Percentiles rank a stretch among this genome's conserved stretches.
These are phyloP conservation scores for Drosophila nigromelanica DNA, from an alignment of 1,140 invertebrate genomes.

Conservation along the genomic window DNA sequence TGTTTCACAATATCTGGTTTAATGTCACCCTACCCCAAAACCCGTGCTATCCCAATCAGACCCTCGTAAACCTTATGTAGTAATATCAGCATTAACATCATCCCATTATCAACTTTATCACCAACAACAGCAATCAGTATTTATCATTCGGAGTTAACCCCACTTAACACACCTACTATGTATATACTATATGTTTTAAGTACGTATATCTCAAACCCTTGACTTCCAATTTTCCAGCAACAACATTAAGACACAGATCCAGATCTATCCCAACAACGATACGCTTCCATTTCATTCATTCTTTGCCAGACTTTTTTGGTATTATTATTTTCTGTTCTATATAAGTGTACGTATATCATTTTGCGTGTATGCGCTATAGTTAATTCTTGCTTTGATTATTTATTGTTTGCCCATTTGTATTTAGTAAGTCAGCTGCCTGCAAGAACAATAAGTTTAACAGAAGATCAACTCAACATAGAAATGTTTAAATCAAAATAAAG, in stretches of 20 bases:
- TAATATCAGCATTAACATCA: conserved; percentile 69
- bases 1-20: conserved; percentile 65
- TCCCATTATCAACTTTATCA: conserved; percentile 48
- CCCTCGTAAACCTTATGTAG: conserved; percentile 68
- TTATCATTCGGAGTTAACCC: conserved; percentile 13
- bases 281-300: conserved; percentile 28
- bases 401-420: conserved; percentile 5
- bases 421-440: conserved; percentile 29
- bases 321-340: conserved; percentile 34
- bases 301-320: conserved; percentile 46
- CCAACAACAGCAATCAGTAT: conserved; percentile 40
- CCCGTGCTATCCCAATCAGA: conserved; percentile 39
- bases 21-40: conserved; percentile 34
- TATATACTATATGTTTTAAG: conserved; percentile 3
- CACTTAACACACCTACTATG: conserved; percentile 22
- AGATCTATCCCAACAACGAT: conserved; percentile 23
- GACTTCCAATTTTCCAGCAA: conserved; percentile 31
- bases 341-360: conserved; percentile 33
- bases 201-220: conserved; percentile 16
- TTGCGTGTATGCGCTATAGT: conserved; percentile 21
- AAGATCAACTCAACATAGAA: conserved; percentile 23
- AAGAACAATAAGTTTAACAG: conserved; percentile 12
- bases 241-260: conserved; percentile 11
- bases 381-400: conserved; percentile 19
- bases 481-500: conserved; percentile 8